Base-by-base conservation (phyloP, 2,888 invertebrate species). In the Sesia bembeciformis region DNA sequence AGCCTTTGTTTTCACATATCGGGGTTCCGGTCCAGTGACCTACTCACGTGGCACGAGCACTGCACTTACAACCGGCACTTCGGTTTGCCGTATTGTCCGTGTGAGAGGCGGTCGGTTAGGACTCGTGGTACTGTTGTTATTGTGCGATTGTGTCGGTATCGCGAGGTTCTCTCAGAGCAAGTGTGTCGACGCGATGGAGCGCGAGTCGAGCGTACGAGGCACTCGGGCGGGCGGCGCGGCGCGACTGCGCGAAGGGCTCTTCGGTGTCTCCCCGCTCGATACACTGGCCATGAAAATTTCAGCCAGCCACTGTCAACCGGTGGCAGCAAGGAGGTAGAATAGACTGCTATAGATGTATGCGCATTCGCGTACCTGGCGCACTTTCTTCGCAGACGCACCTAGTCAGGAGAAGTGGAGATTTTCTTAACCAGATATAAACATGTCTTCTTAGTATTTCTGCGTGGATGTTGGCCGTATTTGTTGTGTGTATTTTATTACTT, bases 241-340 rank as follows among this genome's bases (percentile, higher is more conserved):
- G 85, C 85, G 85, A 71, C 84, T 84, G 85, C 86, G 87, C 87
- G 76, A 57, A 62, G 23, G 23, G 23, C 54, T 64, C 70, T 65
- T 69, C 74, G 61, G 71, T 68, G 66, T 76, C 70, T 61, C 74
- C 66, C 72, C 55, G 57, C 57, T 60, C 88, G 80, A 89, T 89
- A 89, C 81, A 66, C 72, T 84, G 88, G 82, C 88, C 89, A 88
- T 89, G 88, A 89, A 89, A 88, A 72, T 84, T 88, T 88, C 84
- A 88, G 76, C 78, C 71, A 77, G 66, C 68, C 64, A 65, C 85
- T 88, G 88, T 87, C 88, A 88, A 84, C 82, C 81, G 78, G 84
- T 84, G 85, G 81, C 75, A 70, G 81, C 78, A 80, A 81, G 82
- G 81, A 84, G 78, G 77, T 78, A 58, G 4, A 50, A 6, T 42